A percentile compares a stretch with the other conserved stretches of the same genome.
Evolutionary conservation across 1,140 invertebrate species (phyloP).

Genomic region (Nomia melanderi): DNA sequence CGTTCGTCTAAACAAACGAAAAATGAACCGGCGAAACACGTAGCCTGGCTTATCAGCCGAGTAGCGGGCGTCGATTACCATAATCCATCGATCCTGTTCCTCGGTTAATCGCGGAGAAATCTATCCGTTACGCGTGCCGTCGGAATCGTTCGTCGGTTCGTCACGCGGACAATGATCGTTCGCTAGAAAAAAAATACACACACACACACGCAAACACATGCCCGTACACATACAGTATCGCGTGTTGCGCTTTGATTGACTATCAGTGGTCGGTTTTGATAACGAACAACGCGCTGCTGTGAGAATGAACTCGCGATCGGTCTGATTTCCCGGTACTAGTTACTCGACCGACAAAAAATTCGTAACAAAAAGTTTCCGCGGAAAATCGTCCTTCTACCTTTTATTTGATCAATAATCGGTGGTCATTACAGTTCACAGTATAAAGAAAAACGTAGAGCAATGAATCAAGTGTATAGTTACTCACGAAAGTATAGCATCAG

Average conservation of each 20-base stretch:
- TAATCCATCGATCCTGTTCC: not conserved
- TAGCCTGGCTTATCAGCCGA: not conserved
- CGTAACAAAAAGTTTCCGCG: not conserved
- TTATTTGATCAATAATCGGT: too few relatives aligned
- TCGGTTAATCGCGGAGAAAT: not conserved
- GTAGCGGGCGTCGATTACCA: not conserved
- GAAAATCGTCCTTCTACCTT: too few relatives aligned
- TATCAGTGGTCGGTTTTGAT: constrained; percentile 43
- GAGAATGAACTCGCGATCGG: constrained; percentile 53
- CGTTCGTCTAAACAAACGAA: not conserved
- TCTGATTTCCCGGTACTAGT: constrained; percentile 47
- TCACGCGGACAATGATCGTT: not conserved
- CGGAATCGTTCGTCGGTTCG: not conserved
- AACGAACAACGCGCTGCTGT: constrained; percentile 50
- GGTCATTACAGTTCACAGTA: too few relatives aligned
- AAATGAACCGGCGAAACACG: not conserved
- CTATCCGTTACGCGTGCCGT: not conserved
- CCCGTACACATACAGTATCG: not conserved
- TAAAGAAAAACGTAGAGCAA: too few relatives aligned
- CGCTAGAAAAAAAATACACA: not conserved
- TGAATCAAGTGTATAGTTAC: too few relatives aligned
- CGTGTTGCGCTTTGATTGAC: constrained; percentile 26
- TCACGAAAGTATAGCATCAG: too few relatives aligned
- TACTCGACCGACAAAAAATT: constrained; percentile 6
- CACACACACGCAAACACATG: too few relatives aligned